Base-by-base conservation (phyloP, 2,888 invertebrate species). In the Dorcus hopei region DNA sequence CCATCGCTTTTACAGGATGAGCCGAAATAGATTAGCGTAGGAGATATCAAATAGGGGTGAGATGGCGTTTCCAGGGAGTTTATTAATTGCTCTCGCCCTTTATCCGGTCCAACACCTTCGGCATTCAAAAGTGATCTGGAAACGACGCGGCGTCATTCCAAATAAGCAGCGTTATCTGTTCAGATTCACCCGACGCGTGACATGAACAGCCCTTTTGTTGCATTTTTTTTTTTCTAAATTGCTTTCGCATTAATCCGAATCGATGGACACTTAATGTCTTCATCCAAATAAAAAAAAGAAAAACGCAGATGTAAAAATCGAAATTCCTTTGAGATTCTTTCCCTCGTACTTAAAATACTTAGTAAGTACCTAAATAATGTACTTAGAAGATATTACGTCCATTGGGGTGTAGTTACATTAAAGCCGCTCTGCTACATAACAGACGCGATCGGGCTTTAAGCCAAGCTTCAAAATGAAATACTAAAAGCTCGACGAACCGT, bases 51-150 rank as follows among this genome's bases (percentile, higher is more conserved):
- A 33, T 19, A 23, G 45, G 45, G 45, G 23, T 23, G 45, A 16
- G 23, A 45, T 45, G 16, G 45, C 45, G 16, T 23, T 66, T 61
- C 66, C 59, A 61, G 56, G 64, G 73, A 74, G 72, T 75, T 73
- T 72, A 75, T 75, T 76, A 77, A 76, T 76, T 76, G 75, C 74
- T 73, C 74, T 76, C 75, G 70, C 74, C 75, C 74, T 74, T 74
- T 74, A 70, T 74, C 67, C 68, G 72, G 69, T 73, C 73, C 73
- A 74, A 76, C 76, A 77, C 76, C 77, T 77, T 76, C 70, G 70
- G 73, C 73, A 76, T 75, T 76, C 74, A 75, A 74, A 74, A 73
- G 74, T 72, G 74, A 73, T 75, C 76, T 76, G 76, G 73, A 73
- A 70, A 68, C 71, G 76, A 76, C 75, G 72, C 70, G 71, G 70